Percentiles rank a stretch among this genome's conserved stretches.
phyloP scores from a whole-genome alignment of 2,113 vertebrate genomes.

The Grallaria varia region DNA sequence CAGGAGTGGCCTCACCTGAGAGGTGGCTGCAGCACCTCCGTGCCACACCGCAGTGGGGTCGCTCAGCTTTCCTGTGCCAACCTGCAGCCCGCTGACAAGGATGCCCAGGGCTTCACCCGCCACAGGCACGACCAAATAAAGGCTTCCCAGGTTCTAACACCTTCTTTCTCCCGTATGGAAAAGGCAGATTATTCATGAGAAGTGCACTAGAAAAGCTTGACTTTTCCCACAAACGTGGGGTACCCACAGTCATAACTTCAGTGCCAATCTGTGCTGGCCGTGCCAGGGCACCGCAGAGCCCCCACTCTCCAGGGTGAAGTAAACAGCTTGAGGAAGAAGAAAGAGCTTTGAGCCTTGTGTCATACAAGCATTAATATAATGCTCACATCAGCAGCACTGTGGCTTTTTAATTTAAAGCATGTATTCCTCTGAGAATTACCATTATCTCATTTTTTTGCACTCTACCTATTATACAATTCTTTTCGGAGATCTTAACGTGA shows the following conservation, averaged over 20 bases:
- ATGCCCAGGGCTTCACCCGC: neutral
- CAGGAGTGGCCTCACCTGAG: neutral
- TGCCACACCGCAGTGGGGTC: neutral
- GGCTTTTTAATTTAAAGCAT: constrained; percentile 54
- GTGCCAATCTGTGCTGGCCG: neutral
- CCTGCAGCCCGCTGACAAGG: fast-evolving
- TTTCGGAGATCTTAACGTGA: constrained; percentile 32
- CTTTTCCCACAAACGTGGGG: neutral
- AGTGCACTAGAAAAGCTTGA: neutral
- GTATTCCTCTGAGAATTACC: constrained; percentile 50
- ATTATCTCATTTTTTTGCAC: constrained; percentile 41
- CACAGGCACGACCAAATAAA: neutral
- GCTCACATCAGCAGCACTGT: constrained; percentile 34
- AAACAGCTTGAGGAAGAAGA: neutral
- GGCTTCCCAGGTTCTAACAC: neutral
- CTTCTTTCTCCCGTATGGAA: fast-evolving
- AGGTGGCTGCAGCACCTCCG: neutral
- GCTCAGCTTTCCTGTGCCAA: fast-evolving
- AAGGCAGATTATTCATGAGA: too few relatives aligned
- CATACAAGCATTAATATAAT: constrained; percentile 28
- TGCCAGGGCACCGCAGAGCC: neutral
- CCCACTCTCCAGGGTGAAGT: neutral
- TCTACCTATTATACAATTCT: constrained; percentile 50
- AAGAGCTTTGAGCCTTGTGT: neutral
- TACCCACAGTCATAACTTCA: neutral